Conservation (phyloP, 35 echinoderm and acorn worm species). For the Hemicentrotus pulcherrimus region DNA sequence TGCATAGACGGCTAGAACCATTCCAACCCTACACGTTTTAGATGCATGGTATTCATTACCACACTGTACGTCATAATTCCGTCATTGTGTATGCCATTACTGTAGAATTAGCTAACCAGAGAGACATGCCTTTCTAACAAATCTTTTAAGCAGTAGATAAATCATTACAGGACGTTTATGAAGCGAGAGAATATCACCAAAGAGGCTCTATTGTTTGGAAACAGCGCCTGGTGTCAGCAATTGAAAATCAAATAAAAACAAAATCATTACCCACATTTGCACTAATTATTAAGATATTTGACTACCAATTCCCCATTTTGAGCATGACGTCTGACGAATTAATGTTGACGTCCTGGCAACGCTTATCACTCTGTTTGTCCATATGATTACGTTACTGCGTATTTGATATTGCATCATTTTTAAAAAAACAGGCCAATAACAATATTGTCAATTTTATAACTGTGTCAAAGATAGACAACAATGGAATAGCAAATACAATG, state of each 20-base stretch:
- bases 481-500: too few species aligned
- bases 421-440: neutral
- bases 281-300: neutral
- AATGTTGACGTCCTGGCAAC: neutral
- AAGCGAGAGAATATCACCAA: neutral
- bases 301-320: neutral
- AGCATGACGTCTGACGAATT: neutral
- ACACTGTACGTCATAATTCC: neutral
- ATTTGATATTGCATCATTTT: neutral
- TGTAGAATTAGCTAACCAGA: neutral
- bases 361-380: neutral
- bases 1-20: too few species aligned
- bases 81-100: neutral
- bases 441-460: too few species aligned
- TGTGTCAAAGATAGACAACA: too few species aligned
- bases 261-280: neutral
- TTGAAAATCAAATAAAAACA: neutral
- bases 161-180: neutral
- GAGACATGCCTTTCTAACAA: neutral
- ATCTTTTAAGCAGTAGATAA: neutral
- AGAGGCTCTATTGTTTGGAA: neutral
- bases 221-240: neutral
- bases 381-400: neutral
- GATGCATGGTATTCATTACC: neutral
- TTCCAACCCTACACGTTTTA: neutral